Evolutionary conservation across 1,140 invertebrate species (phyloP), one percentile per base, ranked within the genome.

Genomic region (Micrasema longulum): DNA sequence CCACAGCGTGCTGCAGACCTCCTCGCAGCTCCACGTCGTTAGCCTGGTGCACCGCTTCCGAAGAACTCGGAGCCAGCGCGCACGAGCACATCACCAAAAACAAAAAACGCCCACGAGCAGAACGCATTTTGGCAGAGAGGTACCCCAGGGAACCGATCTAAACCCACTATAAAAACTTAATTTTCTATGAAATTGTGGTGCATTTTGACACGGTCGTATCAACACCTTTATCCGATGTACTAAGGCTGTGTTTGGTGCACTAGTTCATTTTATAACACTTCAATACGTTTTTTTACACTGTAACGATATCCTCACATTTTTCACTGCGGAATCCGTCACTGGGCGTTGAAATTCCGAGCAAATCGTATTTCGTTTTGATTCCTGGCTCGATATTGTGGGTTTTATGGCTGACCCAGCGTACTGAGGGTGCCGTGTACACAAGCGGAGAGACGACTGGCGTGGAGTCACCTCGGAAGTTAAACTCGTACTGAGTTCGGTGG

Each of bases 1-100:
- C 82, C 16, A 80, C 18, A 20, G 12, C 10, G 9, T 11, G 11
- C 22, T 26, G 26, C n/a, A 10, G 48, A 11, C 26, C 48, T 11
- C n/a, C 23, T 16, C 57, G 12, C 14, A 43, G 20, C 41, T 63
- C 57, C 26, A 65, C 63, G 20, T 65, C 63, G 45, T 65, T 65
- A 7, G 7, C 45, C 62, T 47, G 41, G 7, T 18, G 16, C 14
- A n/a, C 57, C 18, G 57, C 36, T 38, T 63, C 57, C 41, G 57
- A 14, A 7, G 31, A 35, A n/a, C 26, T 36, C n/a, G 2, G 12
- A 22, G 35, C 16, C 12, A 18, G 3, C 48, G 20, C 16, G 18
- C 16, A 14, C 50, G 50, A 7, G 4, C 10, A 3, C n/a, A 38
- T 9, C 1, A 10, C 12, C 53, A 57, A 14, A 14, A 12, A 57